Percentiles rank a stretch among this genome's conserved stretches.
These are phyloP conservation scores for Luffia ferchaultella DNA, from an alignment of 2,888 invertebrate genomes.

Conservation along the genomic window DNA sequence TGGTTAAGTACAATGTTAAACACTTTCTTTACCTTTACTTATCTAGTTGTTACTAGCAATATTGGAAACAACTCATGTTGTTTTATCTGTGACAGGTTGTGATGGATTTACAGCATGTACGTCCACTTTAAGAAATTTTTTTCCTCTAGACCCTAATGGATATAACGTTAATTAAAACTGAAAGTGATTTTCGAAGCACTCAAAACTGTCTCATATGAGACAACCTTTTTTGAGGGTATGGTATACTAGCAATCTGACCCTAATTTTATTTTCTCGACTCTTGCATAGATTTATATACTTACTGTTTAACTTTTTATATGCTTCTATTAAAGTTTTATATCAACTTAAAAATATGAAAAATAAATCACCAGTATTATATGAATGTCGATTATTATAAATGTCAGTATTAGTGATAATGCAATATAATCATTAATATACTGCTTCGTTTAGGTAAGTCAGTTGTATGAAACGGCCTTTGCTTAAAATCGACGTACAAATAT, in stretches of 20 bases:
- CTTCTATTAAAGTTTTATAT: neutral
- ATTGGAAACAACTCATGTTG: no score
- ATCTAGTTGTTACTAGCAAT: no score
- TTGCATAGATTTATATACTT: neutral
- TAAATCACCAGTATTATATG: neutral
- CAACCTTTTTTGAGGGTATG: no score
- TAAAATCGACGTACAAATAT: slow-evolving; percentile 35
- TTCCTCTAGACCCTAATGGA: neutral
- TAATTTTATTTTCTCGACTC: no score
- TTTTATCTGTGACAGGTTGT: neutral
- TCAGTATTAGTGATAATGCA: neutral
- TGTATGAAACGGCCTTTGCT: neutral
- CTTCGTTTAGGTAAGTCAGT: neutral
- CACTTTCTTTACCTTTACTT: no score
- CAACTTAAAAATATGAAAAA: neutral
- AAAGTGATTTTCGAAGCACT: no score
- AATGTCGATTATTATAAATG: neutral
- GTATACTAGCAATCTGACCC: no score
- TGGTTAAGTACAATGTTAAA: no score
- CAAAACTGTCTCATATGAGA: no score
- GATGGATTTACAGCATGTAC: neutral
- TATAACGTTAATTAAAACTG: no score
- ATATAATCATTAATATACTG: neutral
- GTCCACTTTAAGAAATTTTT: neutral
- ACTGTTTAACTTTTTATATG: neutral